Percentiles rank a stretch among this genome's conserved stretches.
Evolutionary conservation across 2,797 vertebrate genomes (phyloP).

Genomic region (Sebastiscus albofasciatus): DNA sequence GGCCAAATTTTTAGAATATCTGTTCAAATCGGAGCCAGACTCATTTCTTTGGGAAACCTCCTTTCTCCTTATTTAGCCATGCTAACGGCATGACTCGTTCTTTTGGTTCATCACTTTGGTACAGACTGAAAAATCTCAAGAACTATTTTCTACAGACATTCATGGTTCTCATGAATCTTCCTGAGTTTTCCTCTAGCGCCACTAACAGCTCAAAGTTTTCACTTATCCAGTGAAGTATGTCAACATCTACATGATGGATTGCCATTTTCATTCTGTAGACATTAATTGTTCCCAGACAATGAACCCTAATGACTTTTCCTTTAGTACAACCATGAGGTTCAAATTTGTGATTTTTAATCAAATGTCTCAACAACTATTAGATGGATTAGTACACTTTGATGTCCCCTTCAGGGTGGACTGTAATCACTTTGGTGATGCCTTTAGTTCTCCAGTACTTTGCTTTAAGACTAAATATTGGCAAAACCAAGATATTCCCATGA

Average conservation of each 20-base stretch:
- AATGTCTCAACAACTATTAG: background rate
- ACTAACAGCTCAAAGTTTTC: rapidly evolving
- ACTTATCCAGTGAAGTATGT: background rate
- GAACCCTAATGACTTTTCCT: background rate
- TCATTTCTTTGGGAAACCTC: too few relatives aligned
- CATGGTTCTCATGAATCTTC: too few relatives aligned
- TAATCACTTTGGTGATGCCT: background rate
- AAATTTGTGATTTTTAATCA: background rate
- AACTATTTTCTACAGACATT: too few relatives aligned
- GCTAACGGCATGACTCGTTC: too few relatives aligned
- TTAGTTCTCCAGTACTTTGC: background rate
- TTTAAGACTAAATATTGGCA: background rate
- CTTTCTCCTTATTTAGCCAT: too few relatives aligned
- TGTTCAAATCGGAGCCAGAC: too few relatives aligned
- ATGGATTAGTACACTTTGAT: background rate
- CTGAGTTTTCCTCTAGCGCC: too few relatives aligned
- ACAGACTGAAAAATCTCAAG: too few relatives aligned
- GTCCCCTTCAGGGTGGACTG: background rate
- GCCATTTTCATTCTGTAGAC: too few relatives aligned
- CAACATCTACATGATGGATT: background rate
- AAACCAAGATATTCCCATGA: background rate
- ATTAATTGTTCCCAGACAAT: background rate
- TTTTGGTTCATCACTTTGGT: too few relatives aligned
- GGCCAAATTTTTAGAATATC: too few relatives aligned
- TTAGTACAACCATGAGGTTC: background rate